These are phyloP conservation scores for Enteromius afrohamiltoni DNA, from an alignment of 2,797 vertebrate species.

Conservation along the genomic window DNA sequence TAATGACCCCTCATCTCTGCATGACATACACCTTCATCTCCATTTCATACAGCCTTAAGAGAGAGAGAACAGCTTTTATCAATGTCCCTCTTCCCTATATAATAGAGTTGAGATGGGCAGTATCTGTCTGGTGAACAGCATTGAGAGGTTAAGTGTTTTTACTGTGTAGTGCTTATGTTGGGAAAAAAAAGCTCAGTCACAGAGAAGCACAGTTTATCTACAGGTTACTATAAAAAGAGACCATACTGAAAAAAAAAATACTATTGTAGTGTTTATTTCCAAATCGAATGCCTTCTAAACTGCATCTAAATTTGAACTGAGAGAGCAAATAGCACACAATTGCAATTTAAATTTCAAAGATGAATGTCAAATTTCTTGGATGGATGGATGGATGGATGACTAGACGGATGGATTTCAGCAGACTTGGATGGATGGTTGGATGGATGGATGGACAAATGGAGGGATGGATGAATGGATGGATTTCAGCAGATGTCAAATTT, in stretches of 20 bases:
- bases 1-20: conserved; percentile 75
- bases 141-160: conserved; percentile 38
- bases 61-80: conserved; percentile 45
- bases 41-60: conserved; percentile 71
- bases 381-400: neutral
- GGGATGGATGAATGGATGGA: no score
- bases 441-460: neutral
- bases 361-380: neutral
- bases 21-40: conserved; percentile 75
- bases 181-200: conserved; percentile 18
- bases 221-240: neutral
- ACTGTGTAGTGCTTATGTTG: conserved; percentile 26
- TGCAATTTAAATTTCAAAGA: neutral
- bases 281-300: neutral
- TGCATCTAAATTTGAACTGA: neutral
- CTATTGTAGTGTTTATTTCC: neutral
- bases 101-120: conserved; percentile 49
- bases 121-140: conserved; percentile 37
- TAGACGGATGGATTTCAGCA: no score
- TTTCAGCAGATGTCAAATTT: no score
- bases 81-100: conserved; percentile 29
- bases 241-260: neutral
- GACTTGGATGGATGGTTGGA: neutral
- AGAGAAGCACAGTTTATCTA: neutral
- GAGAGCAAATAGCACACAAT: neutral